Evolutionary conservation across 2,888 invertebrate genomes (phyloP).

Genomic region (Campoletis raptor): DNA sequence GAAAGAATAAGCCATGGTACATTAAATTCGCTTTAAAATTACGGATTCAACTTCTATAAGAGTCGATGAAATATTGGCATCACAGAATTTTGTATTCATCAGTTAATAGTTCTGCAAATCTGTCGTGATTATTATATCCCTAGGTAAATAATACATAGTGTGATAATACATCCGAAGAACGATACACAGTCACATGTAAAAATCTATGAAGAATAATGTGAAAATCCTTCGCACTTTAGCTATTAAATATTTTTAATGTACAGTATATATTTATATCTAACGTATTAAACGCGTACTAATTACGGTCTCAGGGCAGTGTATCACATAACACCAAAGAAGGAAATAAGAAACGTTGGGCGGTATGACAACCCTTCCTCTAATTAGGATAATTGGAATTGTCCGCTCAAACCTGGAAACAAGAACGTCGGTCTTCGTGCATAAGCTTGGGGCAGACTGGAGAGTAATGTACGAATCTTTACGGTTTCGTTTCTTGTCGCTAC

Average conservation of each 20-base stretch:
- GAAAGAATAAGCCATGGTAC: no score
- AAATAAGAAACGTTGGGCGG: slow-evolving; percentile 6
- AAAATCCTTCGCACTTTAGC: not conserved
- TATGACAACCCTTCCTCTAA: slow-evolving; percentile 60
- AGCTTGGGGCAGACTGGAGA: not conserved
- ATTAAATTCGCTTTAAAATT: no score
- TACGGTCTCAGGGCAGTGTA: not conserved
- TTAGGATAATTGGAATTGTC: slow-evolving; percentile 63
- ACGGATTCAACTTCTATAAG: no score
- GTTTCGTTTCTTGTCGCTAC: slow-evolving; percentile 63
- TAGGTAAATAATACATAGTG: no score
- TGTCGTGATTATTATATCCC: no score
- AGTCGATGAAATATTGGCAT: no score
- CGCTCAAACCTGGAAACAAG: slow-evolving; percentile 36
- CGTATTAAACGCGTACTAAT: slow-evolving; percentile 14
- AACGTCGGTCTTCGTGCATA: slow-evolving; percentile 15
- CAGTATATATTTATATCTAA: not conserved
- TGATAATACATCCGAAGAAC: no score
- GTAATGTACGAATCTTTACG: slow-evolving; percentile 58
- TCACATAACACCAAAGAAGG: not conserved
- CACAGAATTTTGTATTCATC: no score
- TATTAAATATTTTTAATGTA: not conserved
- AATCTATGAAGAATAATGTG: not conserved
- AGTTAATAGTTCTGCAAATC: no score
- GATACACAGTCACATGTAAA: no score